phyloP scores from a whole-genome alignment of 2,113 vertebrate genomes.

The Rhombomys opimus region DNA sequence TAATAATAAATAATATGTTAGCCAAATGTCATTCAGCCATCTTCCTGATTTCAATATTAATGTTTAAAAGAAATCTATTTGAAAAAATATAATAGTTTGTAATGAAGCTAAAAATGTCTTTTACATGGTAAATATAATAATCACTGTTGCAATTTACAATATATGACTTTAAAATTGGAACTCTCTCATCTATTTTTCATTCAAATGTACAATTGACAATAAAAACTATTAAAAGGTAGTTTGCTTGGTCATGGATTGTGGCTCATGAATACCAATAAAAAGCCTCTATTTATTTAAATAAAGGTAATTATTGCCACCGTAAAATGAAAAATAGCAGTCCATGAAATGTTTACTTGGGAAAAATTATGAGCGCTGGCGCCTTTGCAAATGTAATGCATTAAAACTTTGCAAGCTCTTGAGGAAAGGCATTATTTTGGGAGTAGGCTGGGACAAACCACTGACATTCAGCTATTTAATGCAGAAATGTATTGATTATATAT shows the following conservation, averaged over 20 bases:
- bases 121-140: background rate
- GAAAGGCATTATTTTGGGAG: slow-evolving; percentile 19
- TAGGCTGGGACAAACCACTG: background rate
- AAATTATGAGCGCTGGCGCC: slow-evolving; percentile 16
- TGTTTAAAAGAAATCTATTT: slow-evolving; percentile 57
- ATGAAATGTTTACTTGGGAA: background rate
- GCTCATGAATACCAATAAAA: background rate
- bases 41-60: slow-evolving; percentile 3
- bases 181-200: slow-evolving; percentile 35
- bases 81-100: slow-evolving; percentile 22
- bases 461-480: slow-evolving; percentile 41
- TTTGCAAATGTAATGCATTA: background rate
- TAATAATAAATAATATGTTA: slow-evolving; percentile 55
- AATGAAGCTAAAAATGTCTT: slow-evolving; percentile 31
- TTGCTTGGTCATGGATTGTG: background rate
- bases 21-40: background rate
- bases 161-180: slow-evolving; percentile 23
- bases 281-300: slow-evolving; percentile 46
- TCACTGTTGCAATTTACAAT: background rate
- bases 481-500: slow-evolving; percentile 38
- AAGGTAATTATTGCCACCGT: slow-evolving; percentile 27
- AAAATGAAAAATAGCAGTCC: background rate
- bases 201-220: background rate
- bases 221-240: background rate
- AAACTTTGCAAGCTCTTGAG: background rate